Evolutionary conservation across 2,888 invertebrate genomes (phyloP).

Genomic region (Cataglyphis albicans): DNA sequence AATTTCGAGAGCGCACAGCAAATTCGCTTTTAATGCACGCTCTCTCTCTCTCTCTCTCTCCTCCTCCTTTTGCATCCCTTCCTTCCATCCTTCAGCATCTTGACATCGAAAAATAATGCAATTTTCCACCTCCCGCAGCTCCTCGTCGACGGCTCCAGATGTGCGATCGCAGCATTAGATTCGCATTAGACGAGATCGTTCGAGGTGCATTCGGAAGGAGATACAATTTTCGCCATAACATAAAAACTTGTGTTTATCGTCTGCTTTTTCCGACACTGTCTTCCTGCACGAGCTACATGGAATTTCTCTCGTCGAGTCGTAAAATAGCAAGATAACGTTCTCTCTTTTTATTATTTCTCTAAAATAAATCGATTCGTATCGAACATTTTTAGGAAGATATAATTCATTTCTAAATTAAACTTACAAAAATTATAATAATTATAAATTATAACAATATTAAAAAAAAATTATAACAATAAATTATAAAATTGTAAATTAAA

Average conservation of each 20-base stretch:
- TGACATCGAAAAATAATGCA: slow-evolving; percentile 34
- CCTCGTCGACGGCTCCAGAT: background rate
- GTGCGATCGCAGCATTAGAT: slow-evolving; percentile 27
- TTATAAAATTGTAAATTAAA: no score
- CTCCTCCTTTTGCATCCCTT: background rate
- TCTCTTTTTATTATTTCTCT: background rate
- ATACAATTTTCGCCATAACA: slow-evolving; percentile 31
- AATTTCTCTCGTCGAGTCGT: background rate
- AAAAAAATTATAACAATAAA: no score
- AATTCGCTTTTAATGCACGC: slow-evolving; percentile 41
- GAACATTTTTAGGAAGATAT: background rate
- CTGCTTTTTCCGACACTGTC: background rate
- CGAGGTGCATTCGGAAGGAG: background rate
- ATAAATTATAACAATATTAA: no score
- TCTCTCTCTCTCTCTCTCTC: background rate
- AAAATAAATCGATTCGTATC: slow-evolving; percentile 12
- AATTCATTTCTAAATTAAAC: background rate
- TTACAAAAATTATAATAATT: no score
- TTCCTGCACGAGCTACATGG: background rate
- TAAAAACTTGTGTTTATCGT: slow-evolving; percentile 38
- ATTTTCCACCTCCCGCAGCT: background rate
- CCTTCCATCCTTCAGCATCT: background rate
- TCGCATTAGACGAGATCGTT: slow-evolving; percentile 41
- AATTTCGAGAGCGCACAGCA: slow-evolving; percentile 40
- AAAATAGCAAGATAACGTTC: slow-evolving; percentile 4